phyloP scores from a whole-genome alignment of 92 coral and sea anemone genomes.

The Muricea muricata region DNA sequence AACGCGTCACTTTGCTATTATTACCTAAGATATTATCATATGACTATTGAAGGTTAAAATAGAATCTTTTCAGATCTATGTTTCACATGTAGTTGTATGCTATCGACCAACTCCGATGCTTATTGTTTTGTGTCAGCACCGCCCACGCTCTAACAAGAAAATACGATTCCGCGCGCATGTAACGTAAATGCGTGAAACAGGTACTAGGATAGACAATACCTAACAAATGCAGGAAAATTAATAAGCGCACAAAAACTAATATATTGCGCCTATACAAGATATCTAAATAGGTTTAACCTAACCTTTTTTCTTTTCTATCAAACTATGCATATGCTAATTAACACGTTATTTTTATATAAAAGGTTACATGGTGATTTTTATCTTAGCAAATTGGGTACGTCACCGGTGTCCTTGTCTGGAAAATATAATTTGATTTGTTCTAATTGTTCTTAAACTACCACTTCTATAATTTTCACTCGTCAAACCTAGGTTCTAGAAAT shows the following conservation, averaged over 20 bases:
- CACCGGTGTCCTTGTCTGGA: conserved; percentile 6
- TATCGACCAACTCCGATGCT: neutral
- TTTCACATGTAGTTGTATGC: too few species aligned
- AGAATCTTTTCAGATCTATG: too few species aligned
- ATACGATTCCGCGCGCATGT: neutral
- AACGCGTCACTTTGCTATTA: too few species aligned
- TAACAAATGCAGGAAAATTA: too few species aligned
- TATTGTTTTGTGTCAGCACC: conserved; percentile 14
- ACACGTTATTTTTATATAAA: conserved; percentile 4
- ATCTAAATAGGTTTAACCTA: neutral
- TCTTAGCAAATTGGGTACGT: conserved; percentile 3
- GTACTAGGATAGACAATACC: too few species aligned
- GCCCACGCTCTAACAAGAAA: neutral
- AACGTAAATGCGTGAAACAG: too few species aligned
- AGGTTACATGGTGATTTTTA: conserved; percentile 16
- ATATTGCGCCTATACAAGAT: neutral
- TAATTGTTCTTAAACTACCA: neutral
- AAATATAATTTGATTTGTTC: conserved; percentile 39
- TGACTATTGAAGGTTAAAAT: too few species aligned
- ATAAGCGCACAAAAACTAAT: neutral
- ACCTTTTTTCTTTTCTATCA: neutral
- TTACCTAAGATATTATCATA: too few species aligned
- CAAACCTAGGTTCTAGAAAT: neutral
- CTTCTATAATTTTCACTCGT: conserved; percentile 21
- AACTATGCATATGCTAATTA: neutral